Conservation (phyloP, 1,140 invertebrate species). For the Polypedilum pembai region DNA sequence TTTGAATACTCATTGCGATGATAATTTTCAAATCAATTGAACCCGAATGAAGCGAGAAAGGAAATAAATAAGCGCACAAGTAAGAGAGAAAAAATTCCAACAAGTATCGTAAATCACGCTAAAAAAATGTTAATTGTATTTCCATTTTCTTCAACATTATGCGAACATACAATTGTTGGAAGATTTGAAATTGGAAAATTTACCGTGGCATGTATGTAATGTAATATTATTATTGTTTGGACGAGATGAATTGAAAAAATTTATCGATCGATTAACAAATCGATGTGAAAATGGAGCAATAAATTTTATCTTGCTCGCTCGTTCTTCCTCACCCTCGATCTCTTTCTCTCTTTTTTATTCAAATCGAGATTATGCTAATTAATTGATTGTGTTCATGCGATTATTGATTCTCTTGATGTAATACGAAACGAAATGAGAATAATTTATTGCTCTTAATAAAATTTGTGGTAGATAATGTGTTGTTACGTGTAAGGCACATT, state of each 20-base stretch:
- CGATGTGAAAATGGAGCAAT: slow-evolving; percentile 27
- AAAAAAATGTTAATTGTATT: slow-evolving; percentile 22
- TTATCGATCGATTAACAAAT: slow-evolving; percentile 26
- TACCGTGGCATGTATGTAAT: background rate
- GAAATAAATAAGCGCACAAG: background rate
- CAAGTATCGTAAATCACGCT: slow-evolving; percentile 24
- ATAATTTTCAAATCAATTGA: background rate
- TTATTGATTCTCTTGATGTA: slow-evolving; percentile 13
- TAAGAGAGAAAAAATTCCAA: background rate
- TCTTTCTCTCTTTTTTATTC: background rate
- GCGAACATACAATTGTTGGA: slow-evolving; percentile 14
- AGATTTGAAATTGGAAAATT: background rate
- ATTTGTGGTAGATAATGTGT: background rate
- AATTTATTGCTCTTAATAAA: background rate
- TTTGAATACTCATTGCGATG: background rate
- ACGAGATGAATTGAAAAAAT: background rate
- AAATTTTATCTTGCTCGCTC: background rate
- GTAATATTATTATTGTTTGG: background rate
- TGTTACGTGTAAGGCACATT: background rate
- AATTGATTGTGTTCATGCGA: slow-evolving; percentile 14
- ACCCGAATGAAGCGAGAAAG: background rate
- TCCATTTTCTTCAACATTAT: background rate
- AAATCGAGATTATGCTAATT: slow-evolving; percentile 26
- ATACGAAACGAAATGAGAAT: background rate
- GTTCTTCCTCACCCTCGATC: background rate